Conservation (phyloP, 2,113 vertebrate species). For the Tragelaphus imberbis region DNA sequence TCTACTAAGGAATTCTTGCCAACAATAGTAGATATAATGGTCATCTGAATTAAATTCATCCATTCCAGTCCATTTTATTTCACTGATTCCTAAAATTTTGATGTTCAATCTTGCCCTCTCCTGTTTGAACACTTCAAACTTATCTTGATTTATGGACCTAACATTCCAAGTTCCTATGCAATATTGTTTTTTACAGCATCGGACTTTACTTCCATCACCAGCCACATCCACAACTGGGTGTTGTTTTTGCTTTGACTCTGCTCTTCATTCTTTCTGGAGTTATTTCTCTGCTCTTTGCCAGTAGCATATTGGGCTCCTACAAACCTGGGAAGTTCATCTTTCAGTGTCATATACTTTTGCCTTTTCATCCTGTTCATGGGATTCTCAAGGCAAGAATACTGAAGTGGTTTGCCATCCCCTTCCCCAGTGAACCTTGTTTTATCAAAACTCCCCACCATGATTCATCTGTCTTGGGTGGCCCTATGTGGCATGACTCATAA, state of each 20-base stretch:
- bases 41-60: neutral
- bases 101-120: neutral
- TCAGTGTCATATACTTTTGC: neutral
- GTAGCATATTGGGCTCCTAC: neutral
- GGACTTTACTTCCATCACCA: neutral
- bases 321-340: neutral
- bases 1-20: neutral
- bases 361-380: neutral
- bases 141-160: neutral
- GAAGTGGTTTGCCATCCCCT: neutral
- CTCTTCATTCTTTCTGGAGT: neutral
- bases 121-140: neutral
- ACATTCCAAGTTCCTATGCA: neutral
- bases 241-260: neutral
- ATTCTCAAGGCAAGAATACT: neutral
- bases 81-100: neutral
- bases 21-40: neutral
- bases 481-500: neutral
- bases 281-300: neutral
- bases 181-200: neutral
- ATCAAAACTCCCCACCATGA: neutral
- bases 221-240: neutral
- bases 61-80: neutral
- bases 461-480: neutral
- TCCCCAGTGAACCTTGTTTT: neutral